Percentiles rank a stretch among this genome's conserved stretches.
Evolutionary conservation across 2,797 vertebrate species (phyloP).

Genomic region (Hylomyscus alleni): DNA sequence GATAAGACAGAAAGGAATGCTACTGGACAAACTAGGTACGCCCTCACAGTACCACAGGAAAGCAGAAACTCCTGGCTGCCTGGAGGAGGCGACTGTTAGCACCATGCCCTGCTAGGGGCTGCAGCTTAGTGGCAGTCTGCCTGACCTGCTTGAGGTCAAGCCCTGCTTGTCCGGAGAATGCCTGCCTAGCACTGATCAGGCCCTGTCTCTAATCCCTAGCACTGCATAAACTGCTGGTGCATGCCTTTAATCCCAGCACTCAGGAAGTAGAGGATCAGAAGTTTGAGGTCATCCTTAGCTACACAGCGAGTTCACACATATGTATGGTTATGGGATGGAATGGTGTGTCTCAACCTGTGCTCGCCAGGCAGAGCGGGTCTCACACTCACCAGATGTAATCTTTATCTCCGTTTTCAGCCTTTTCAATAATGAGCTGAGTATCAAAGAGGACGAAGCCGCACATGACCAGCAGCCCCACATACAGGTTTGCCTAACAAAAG

Average conservation of each 20-base stretch:
- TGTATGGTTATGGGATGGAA: not conserved
- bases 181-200: not conserved
- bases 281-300: not conserved
- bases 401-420: conserved; percentile 97
- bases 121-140: not conserved
- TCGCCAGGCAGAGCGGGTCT: not conserved
- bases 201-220: not conserved
- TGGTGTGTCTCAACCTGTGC: not conserved
- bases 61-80: not conserved
- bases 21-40: not conserved
- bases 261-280: not conserved
- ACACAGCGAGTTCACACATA: not conserved
- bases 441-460: conserved; percentile 99
- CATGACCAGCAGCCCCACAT: conserved; percentile 95
- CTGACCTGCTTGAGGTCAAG: not conserved
- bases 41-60: not conserved
- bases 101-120: not conserved
- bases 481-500: conserved; percentile 93
- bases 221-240: not conserved
- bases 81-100: not conserved
- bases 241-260: not conserved
- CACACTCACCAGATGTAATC: conserved; percentile 97
- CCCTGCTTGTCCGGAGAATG: not conserved
- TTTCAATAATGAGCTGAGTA: conserved; percentile 99
- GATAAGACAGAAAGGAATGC: not conserved